These are phyloP conservation scores for Phaedon cochleariae DNA, from an alignment of 2,888 invertebrate species.

Conservation along the genomic window DNA sequence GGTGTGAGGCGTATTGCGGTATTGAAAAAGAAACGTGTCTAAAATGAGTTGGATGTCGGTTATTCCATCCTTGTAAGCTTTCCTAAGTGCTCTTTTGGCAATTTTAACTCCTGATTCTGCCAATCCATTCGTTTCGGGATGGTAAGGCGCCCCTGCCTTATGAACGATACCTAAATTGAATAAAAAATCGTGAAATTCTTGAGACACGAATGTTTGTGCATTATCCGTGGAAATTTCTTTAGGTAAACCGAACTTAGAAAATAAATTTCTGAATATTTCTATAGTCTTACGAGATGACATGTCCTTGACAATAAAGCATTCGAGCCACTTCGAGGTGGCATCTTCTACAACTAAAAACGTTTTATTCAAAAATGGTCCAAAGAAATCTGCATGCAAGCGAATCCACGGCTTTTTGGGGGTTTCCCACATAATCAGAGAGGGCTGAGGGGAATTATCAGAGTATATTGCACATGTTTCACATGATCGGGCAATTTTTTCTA, in stretches of 20 bases:
- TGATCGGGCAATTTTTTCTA: neutral
- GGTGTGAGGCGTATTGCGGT: constrained; percentile 16
- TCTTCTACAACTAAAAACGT: neutral
- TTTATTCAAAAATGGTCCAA: neutral
- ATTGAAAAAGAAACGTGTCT: constrained; percentile 9
- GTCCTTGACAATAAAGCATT: constrained; percentile 9
- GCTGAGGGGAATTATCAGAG: no score
- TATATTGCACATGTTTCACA: no score
- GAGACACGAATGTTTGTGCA: constrained; percentile 9
- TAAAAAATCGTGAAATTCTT: constrained; percentile 19
- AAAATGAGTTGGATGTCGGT: neutral
- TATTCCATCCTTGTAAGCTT: constrained; percentile 6
- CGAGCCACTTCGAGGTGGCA: constrained; percentile 17
- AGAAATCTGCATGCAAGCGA: neutral
- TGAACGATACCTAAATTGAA: constrained; percentile 2
- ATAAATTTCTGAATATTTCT: neutral
- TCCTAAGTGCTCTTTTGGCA: constrained; percentile 1
- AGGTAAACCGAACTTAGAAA: neutral
- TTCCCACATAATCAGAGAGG: no score
- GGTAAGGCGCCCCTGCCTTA: constrained; percentile 13
- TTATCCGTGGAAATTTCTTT: constrained; percentile 5
- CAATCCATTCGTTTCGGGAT: no score
- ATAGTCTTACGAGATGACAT: constrained; percentile 2
- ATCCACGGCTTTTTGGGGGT: no score
- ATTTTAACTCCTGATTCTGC: constrained; percentile 13